Conservation (phyloP, 2,888 invertebrate genomes). For the Glyphotaelius pellucidus region DNA sequence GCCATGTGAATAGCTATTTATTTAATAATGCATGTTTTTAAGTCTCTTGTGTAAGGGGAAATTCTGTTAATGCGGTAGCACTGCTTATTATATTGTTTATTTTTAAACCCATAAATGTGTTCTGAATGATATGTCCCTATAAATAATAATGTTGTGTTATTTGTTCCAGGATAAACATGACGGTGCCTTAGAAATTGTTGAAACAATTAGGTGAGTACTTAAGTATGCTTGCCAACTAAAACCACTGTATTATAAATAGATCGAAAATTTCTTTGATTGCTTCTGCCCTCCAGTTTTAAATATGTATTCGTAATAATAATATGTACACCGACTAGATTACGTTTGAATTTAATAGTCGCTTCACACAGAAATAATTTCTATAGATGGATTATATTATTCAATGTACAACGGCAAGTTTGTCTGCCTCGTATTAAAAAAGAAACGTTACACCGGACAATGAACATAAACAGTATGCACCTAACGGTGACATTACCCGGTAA, state of each 20-base stretch:
- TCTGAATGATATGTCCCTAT: neutral
- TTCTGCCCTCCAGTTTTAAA: too few relatives aligned
- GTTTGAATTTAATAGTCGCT: neutral
- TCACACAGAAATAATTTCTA: neutral
- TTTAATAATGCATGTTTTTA: neutral
- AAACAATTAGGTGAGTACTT: constrained; percentile 87
- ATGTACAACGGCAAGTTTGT: neutral
- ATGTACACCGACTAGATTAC: neutral
- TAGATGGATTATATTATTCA: neutral
- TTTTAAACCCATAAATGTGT: neutral
- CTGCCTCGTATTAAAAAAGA: neutral
- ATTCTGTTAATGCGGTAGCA: neutral
- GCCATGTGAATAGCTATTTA: neutral
- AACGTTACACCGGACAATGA: neutral
- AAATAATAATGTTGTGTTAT: constrained; percentile 65
- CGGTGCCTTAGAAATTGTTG: constrained; percentile 93
- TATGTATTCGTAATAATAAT: too few relatives aligned
- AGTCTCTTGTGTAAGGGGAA: neutral
- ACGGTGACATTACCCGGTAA: neutral
- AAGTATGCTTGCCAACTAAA: neutral
- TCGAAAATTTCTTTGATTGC: neutral
- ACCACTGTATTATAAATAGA: neutral
- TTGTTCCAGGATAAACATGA: constrained; percentile 90
- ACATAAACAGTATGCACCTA: neutral
- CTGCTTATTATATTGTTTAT: neutral